phyloP scores from a whole-genome alignment of 2,113 vertebrate species.

The Gila orcuttii region DNA sequence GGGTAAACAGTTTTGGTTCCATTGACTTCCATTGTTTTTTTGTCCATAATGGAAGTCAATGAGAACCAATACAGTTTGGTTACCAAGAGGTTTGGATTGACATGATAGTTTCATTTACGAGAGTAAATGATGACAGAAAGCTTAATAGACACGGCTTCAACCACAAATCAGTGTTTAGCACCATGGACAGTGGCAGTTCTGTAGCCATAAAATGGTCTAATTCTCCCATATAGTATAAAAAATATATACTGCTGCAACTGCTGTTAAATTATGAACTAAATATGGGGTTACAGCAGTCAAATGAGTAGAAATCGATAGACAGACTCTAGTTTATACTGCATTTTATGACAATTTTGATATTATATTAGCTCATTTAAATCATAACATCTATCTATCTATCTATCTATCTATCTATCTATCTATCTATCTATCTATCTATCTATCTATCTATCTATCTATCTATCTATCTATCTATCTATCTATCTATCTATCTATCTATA shows the following conservation, averaged over 20 bases:
- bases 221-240: not conserved
- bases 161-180: slow-evolving; percentile 29
- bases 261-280: too few relatives aligned
- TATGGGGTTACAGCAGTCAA: too few relatives aligned
- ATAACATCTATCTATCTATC: too few relatives aligned
- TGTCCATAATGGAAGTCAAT: not conserved
- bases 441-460: not conserved
- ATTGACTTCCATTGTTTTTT: not conserved
- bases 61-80: not conserved
- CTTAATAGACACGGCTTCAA: not conserved
- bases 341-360: too few relatives aligned
- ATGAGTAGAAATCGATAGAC: too few relatives aligned
- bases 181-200: not conserved
- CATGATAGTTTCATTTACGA: too few relatives aligned
- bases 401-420: not conserved
- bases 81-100: not conserved
- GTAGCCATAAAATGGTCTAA: not conserved
- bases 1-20: not conserved
- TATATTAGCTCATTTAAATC: too few relatives aligned
- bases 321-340: too few relatives aligned
- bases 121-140: not conserved
- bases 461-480: not conserved
- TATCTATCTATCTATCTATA: too few relatives aligned
- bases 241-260: not conserved
- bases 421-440: not conserved